A percentile compares a stretch with the other conserved stretches of the same genome.
These are phyloP conservation scores for Callitettix versicolor DNA, from an alignment of 1,140 invertebrate genomes.

Conservation along the genomic window DNA sequence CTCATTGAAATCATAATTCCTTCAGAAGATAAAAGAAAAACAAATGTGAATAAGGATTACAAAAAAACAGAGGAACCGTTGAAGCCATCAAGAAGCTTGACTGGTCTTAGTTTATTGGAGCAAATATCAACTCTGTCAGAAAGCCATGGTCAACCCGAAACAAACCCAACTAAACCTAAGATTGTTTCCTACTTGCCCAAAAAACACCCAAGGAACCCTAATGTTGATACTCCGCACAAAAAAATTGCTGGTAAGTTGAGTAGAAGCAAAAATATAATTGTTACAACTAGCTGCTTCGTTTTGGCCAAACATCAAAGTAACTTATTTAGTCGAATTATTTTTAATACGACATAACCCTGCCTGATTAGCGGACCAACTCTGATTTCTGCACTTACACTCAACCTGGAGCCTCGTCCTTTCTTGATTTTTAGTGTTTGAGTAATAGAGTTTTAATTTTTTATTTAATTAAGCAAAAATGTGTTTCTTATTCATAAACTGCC, in stretches of 20 bases:
- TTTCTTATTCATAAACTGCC: too few species aligned
- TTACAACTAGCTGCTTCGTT: too few species aligned
- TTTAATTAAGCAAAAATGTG: too few species aligned
- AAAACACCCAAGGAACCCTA: constrained; percentile 10
- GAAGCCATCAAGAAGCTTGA: constrained; percentile 1
- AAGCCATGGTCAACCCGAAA: not conserved
- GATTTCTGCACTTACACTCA: too few species aligned
- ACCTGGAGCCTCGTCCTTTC: too few species aligned
- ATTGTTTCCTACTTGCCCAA: constrained; percentile 21
- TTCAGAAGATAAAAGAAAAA: constrained; percentile 1
- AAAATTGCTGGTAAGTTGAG: not conserved
- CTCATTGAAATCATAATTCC: constrained; percentile 20
- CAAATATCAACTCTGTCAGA: constrained; percentile 18
- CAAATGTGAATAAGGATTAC: not conserved
- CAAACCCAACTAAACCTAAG: constrained; percentile 20
- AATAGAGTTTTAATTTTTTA: too few species aligned
- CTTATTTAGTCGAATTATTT: too few species aligned
- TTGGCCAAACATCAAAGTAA: too few species aligned
- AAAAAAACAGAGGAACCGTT: not conserved
- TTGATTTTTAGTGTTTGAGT: too few species aligned
- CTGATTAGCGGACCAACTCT: too few species aligned
- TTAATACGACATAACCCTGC: too few species aligned
- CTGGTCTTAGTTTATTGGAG: constrained; percentile 14
- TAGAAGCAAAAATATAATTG: too few species aligned
- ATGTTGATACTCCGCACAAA: not conserved